A percentile compares a stretch with the other conserved stretches of the same genome.
Evolutionary conservation across 2,888 invertebrate genomes (phyloP).

Genomic region (Noctua janthina): DNA sequence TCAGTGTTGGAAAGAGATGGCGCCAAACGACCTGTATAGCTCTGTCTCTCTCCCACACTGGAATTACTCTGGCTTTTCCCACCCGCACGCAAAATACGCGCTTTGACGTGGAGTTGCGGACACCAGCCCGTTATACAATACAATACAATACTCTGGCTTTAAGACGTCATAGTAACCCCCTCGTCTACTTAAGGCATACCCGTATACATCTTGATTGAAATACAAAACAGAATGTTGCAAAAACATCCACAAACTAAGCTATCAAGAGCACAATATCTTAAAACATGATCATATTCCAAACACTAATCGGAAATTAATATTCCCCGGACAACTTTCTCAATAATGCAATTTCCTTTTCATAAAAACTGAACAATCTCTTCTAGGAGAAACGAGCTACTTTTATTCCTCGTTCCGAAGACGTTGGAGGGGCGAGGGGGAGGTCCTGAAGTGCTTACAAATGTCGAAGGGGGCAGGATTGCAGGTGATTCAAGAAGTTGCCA

Average conservation of each 20-base stretch:
- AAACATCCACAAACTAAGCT: not conserved
- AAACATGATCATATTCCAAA: constrained; percentile 13
- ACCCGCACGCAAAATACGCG: no score
- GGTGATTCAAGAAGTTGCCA: constrained; percentile 60
- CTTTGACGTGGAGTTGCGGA: no score
- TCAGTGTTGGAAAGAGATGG: no score
- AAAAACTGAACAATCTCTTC: constrained; percentile 50
- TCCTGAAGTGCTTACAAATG: constrained; percentile 61
- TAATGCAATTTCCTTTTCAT: constrained; percentile 56
- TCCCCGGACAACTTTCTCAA: constrained; percentile 33
- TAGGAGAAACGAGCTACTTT: constrained; percentile 39
- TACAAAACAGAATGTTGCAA: not conserved
- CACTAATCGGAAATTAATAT: constrained; percentile 64
- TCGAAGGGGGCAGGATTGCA: constrained; percentile 47
- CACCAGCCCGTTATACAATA: no score
- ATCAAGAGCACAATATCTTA: constrained; percentile 7
- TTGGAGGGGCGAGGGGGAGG: not conserved
- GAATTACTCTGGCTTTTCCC: no score
- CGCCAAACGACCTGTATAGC: no score
- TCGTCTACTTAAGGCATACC: not conserved
- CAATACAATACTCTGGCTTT: no score
- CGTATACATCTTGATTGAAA: not conserved
- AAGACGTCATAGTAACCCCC: no score
- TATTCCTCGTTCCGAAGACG: constrained; percentile 38
- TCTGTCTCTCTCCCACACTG: no score